Conservation (phyloP, 53 echinoderm and acorn worm species). For the Paracentrotus lividus region DNA sequence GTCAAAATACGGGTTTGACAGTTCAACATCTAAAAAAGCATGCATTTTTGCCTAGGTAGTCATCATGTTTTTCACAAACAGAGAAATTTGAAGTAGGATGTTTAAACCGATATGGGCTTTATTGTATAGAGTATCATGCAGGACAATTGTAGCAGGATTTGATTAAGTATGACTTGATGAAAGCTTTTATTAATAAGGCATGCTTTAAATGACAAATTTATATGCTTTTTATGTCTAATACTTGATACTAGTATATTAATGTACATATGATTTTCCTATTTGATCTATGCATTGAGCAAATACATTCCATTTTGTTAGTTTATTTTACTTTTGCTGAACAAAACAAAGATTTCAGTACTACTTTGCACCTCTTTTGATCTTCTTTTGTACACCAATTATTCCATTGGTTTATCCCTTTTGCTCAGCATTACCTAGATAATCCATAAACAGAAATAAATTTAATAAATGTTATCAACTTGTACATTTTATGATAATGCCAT, state of each 20-base stretch:
- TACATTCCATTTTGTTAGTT: slow-evolving; percentile 2
- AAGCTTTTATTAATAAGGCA: neutral
- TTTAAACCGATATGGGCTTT: neutral
- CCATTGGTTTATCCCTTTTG: neutral
- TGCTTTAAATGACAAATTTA: neutral
- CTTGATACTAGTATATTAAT: neutral
- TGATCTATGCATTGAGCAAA: neutral
- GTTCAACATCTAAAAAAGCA: neutral
- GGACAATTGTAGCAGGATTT: neutral
- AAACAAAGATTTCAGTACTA: neutral
- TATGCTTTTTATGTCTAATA: neutral
- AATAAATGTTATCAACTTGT: too few relatives aligned
- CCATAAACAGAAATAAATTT: neutral
- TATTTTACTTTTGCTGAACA: neutral
- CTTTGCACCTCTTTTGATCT: neutral
- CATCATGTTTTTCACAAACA: neutral
- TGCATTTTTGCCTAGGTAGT: neutral
- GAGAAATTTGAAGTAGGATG: neutral
- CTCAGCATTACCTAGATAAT: neutral
- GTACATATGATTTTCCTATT: neutral
- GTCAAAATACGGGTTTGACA: neutral
- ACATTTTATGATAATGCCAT: too few relatives aligned
- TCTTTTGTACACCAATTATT: neutral
- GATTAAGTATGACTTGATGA: neutral
- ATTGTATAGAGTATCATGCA: neutral